phyloP scores from a whole-genome alignment of 2,888 invertebrate genomes.

The Ametastegia equiseti region DNA sequence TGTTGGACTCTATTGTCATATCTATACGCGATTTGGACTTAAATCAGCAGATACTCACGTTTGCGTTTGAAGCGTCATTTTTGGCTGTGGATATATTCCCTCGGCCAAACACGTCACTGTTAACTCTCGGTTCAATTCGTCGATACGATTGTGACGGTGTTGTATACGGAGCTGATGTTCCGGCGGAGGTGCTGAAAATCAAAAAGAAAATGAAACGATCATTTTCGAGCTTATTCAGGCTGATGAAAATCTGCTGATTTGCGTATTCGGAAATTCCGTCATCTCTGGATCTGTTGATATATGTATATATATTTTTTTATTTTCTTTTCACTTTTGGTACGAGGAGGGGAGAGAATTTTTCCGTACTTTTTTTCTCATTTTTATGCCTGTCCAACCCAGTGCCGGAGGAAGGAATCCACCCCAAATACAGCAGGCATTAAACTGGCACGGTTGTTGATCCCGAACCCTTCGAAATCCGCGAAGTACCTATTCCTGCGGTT shows the following conservation, averaged over 20 bases:
- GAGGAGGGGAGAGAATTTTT: too few species aligned
- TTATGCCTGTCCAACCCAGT: not conserved
- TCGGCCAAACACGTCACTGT: constrained; percentile 66
- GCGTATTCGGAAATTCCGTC: too few species aligned
- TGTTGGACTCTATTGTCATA: not conserved
- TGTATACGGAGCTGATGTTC: constrained; percentile 63
- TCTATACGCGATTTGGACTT: not conserved
- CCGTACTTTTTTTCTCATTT: too few species aligned
- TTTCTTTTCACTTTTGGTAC: not conserved
- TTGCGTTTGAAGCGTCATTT: constrained; percentile 64
- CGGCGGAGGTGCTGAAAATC: constrained; percentile 66
- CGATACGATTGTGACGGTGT: constrained; percentile 59
- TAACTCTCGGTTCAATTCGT: constrained; percentile 60
- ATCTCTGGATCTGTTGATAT: too few species aligned
- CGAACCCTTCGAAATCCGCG: not conserved
- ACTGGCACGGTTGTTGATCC: not conserved
- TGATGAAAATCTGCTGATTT: too few species aligned
- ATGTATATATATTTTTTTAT: too few species aligned
- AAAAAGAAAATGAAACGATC: not conserved
- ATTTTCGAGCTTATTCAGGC: too few species aligned
- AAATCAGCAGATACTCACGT: too few species aligned
- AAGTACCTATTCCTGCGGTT: constrained; percentile 7
- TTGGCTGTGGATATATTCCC: constrained; percentile 66
- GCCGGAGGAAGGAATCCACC: not conserved
- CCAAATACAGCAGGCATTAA: not conserved